Evolutionary conservation across 2,888 invertebrate genomes (phyloP).

Genomic region (Sarcophaga carnaria): DNA sequence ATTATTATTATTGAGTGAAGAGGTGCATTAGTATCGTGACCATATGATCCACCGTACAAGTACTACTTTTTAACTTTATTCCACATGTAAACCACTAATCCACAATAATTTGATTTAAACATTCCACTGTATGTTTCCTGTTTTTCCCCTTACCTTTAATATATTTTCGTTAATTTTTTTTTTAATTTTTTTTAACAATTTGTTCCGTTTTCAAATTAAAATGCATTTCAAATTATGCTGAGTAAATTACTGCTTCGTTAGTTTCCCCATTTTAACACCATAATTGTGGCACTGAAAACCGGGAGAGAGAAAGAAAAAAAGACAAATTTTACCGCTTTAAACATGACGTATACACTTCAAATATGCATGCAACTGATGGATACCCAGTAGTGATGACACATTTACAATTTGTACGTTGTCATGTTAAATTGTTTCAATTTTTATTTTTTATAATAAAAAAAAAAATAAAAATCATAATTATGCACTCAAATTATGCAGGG

Average conservation of each 20-base stretch:
- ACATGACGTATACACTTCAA: slow-evolving; percentile 24
- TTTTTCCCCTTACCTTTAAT: neutral
- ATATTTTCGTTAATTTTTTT: slow-evolving; percentile 13
- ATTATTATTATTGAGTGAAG: too few species aligned
- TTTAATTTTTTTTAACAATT: slow-evolving; percentile 28
- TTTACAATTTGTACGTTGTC: slow-evolving; percentile 46
- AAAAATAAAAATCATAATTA: neutral
- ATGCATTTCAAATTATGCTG: slow-evolving; percentile 27
- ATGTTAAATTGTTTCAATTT: slow-evolving; percentile 47
- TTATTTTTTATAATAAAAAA: neutral
- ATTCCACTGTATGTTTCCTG: neutral
- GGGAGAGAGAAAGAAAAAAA: neutral
- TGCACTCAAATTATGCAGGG: slow-evolving; percentile 48
- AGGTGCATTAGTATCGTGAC: too few species aligned
- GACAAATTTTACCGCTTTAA: slow-evolving; percentile 44
- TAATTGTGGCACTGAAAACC: slow-evolving; percentile 27
- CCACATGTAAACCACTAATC: too few species aligned
- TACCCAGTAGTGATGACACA: slow-evolving; percentile 13
- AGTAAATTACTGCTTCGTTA: slow-evolving; percentile 26
- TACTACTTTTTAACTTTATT: too few species aligned
- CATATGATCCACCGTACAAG: too few species aligned
- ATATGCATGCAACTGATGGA: neutral
- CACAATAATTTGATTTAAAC: too few species aligned
- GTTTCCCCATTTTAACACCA: slow-evolving; percentile 54
- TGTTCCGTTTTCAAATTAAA: slow-evolving; percentile 42